Conservation (phyloP, 2,797 vertebrate species). For the Thunnus albacares region DNA sequence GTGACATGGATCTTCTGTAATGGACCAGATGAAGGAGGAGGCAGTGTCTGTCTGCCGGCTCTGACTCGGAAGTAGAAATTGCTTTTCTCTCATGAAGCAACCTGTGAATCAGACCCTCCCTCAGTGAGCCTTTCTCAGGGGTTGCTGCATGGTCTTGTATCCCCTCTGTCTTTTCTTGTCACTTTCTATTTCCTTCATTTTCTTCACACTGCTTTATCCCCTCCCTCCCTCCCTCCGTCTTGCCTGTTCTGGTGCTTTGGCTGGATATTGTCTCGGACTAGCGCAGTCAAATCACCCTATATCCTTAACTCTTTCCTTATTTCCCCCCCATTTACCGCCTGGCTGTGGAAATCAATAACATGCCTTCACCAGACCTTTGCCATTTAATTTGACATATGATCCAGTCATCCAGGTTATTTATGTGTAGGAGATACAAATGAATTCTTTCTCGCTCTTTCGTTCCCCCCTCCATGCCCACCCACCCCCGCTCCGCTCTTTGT, state of each 20-base stretch:
- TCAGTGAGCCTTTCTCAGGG: constrained; percentile 39
- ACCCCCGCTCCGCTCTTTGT: constrained; percentile 12
- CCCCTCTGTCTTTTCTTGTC: constrained; percentile 56
- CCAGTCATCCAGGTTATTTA: constrained; percentile 59
- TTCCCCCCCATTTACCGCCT: constrained; percentile 42
- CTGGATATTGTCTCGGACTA: constrained; percentile 45
- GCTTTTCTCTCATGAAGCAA: constrained; percentile 36
- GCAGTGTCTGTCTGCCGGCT: constrained; percentile 16
- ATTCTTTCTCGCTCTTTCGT: background rate
- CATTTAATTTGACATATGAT: constrained; percentile 72
- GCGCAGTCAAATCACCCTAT: constrained; percentile 42
- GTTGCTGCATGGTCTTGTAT: constrained; percentile 53
- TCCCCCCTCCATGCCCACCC: background rate
- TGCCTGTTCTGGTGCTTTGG: constrained; percentile 12
- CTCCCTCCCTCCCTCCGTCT: background rate
- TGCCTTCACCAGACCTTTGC: constrained; percentile 43
- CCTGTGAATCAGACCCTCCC: constrained; percentile 57
- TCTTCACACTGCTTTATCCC: background rate
- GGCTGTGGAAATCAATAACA: constrained; percentile 66
- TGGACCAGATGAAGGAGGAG: constrained; percentile 18
- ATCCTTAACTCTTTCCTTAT: constrained; percentile 34
- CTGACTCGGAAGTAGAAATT: constrained; percentile 34
- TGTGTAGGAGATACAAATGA: constrained; percentile 57
- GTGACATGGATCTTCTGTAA: constrained; percentile 2
- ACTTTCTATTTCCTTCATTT: constrained; percentile 53